Base-by-base conservation (phyloP, 2,113 vertebrate genomes). In the Chiloscyllium plagiosum region DNA sequence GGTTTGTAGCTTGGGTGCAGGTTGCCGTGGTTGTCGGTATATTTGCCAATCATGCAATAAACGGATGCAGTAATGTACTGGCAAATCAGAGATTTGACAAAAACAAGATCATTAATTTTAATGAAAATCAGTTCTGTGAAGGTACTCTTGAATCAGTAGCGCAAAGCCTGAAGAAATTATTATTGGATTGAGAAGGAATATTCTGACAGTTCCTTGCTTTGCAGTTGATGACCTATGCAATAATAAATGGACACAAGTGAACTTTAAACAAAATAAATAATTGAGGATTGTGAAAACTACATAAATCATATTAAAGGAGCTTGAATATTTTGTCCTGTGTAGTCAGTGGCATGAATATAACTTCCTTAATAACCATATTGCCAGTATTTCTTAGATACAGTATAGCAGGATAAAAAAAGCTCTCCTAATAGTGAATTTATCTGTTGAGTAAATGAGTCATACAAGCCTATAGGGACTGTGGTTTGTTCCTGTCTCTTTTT, bases 171-270 rank as follows among this genome's bases (percentile, higher is more conserved):
- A 66, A 26, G 56, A 70, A 47, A 94, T 68, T 37, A n/a, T 94
- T 66, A 68, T 66, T 94, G n/a, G 93, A 68, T 68, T 66, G 17
- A 37, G 22, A 10, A 94, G 93, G 37, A 94, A 66, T 66, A 56
- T 66, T 94, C 65, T 94, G 61, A 68, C n/a, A 68, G 52, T 94
- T 94, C 47, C 47, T 47, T 94, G 93, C 61, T 94, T 70, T 68
- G 93, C 15, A 37, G 29, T 68, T 65, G 61, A 94, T 68, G 61
- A 13, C 93, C n/a, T 42, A 94, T 94, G 50, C 69, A 94, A 29
- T 94, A 47, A 70, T 94, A 26, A 94, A 94, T 83, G 17, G 80
- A 83, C 42, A 83, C 3, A 83, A 83, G 37, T 22, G 80, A 83
- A 42, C 37, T 42, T 83, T 17, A 83, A 83, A 47, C 17, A 37